A percentile compares a stretch with the other conserved stretches of the same genome.
phyloP scores from a whole-genome alignment of 2,888 invertebrate genomes.

The Bibio marci region DNA sequence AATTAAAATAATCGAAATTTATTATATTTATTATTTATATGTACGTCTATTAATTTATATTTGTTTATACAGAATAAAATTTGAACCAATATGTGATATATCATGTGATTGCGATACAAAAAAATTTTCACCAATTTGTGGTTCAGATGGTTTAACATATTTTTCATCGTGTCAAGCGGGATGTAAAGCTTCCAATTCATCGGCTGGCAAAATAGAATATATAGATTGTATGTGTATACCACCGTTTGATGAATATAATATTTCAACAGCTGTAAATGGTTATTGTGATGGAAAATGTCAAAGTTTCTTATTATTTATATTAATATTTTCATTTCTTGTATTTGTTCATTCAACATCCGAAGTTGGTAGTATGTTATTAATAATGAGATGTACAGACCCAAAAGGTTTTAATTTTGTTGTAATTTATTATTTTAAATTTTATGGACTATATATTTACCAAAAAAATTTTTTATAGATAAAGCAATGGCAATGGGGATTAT shows the following conservation, averaged over 20 bases:
- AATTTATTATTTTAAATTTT: not conserved
- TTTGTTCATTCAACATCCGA: conserved; percentile 87
- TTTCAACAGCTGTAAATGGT: conserved; percentile 44
- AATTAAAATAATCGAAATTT: no score
- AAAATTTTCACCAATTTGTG: conserved; percentile 72
- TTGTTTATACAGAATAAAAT: conserved; percentile 11
- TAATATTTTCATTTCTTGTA: conserved; percentile 71
- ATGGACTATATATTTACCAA: not conserved
- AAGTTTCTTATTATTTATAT: conserved; percentile 64
- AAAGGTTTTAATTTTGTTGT: conserved; percentile 30
- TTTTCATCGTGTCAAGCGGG: conserved; percentile 84
- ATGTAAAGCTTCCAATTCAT: conserved; percentile 43
- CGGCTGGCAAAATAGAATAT: conserved; percentile 38
- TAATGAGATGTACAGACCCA: conserved; percentile 79
- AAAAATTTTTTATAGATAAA: conserved; percentile 41
- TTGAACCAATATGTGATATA: conserved; percentile 42
- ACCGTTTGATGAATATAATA: conserved; percentile 14
- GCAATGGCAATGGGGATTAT: conserved; percentile 90
- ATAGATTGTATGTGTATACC: conserved; percentile 35
- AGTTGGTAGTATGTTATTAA: conserved; percentile 78
- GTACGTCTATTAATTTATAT: not conserved
- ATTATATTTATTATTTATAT: not conserved
- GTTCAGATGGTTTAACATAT: conserved; percentile 65
- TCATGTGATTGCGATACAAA: conserved; percentile 57
- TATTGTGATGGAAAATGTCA: conserved; percentile 66